Conservation (phyloP, 2,888 invertebrate genomes). For the Lycaena phlaeas region DNA sequence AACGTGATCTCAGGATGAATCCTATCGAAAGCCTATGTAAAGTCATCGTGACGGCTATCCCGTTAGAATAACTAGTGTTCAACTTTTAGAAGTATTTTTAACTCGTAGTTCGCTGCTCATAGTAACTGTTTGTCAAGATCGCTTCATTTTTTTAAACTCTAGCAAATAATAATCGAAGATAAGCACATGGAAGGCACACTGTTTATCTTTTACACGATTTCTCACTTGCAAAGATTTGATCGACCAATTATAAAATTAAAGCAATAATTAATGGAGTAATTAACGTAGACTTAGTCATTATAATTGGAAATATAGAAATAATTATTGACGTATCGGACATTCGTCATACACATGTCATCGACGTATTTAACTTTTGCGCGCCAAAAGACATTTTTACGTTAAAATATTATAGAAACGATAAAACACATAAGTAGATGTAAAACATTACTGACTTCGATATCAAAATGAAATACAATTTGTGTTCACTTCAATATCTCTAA, state of each 20-base stretch:
- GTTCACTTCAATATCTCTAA: conserved; percentile 2
- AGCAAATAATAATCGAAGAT: conserved; percentile 42
- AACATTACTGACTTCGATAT: conserved; percentile 10
- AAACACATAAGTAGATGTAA: conserved; percentile 15
- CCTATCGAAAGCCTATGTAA: conserved; percentile 62
- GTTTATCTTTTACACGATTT: conserved; percentile 50
- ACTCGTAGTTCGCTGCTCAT: conserved; percentile 58
- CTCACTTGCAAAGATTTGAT: conserved; percentile 57
- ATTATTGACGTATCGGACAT: conserved; percentile 6
- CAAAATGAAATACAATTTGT: conserved; percentile 5
- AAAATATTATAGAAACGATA: conserved; percentile 23
- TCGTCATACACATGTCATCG: conserved; percentile 18
- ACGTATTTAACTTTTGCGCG: conserved; percentile 41
- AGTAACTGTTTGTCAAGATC: conserved; percentile 44
- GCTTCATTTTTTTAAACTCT: conserved; percentile 50
- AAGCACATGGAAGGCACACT: conserved; percentile 58
- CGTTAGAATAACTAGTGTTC: conserved; percentile 49
- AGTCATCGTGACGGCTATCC: conserved; percentile 52
- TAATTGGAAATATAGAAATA: conserved; percentile 25
- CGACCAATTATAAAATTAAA: conserved; percentile 52
- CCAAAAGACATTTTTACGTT: conserved; percentile 54
- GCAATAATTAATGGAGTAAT: conserved; percentile 53
- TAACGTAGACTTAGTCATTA: conserved; percentile 40
- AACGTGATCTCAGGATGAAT: conserved; percentile 70
- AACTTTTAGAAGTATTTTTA: conserved; percentile 47